Evolutionary conservation across 2,888 invertebrate genomes (phyloP).

Genomic region (Pyrrhosoma nymphula): DNA sequence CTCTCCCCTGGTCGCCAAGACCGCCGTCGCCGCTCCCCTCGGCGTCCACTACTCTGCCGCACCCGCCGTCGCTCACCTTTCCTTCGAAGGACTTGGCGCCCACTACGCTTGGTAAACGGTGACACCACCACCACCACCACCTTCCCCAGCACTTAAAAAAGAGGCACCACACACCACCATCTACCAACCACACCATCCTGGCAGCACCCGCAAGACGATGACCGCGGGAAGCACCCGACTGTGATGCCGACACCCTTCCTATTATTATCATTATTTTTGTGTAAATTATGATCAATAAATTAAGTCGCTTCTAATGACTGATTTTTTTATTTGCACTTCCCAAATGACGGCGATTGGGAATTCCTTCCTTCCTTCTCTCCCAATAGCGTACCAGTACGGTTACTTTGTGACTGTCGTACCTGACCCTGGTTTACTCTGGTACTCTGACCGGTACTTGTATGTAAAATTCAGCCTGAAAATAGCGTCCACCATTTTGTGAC

Average conservation of each 20-base stretch:
- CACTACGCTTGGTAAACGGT: slow-evolving; percentile 71
- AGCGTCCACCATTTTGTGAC: too few species aligned
- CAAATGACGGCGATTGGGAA: too few species aligned
- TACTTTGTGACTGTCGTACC: too few species aligned
- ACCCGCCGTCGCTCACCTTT: slow-evolving; percentile 70
- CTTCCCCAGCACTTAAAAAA: neutral
- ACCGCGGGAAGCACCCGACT: neutral
- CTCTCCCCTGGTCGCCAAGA: slow-evolving; percentile 55
- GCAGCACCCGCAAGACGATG: neutral
- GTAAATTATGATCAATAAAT: slow-evolving; percentile 18
- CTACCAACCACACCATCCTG: neutral
- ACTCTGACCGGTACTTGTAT: too few species aligned
- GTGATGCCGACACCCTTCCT: too few species aligned
- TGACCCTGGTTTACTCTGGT: too few species aligned
- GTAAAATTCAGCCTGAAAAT: too few species aligned
- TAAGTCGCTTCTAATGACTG: neutral
- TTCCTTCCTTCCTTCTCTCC: too few species aligned
- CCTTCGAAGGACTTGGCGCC: slow-evolving; percentile 71
- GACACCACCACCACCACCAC: neutral
- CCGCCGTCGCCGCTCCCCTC: slow-evolving; percentile 58
- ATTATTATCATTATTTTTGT: neutral
- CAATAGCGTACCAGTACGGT: too few species aligned
- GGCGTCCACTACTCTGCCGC: slow-evolving; percentile 55
- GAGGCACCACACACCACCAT: neutral
- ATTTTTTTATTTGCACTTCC: too few species aligned